Evolutionary conservation across 2,888 invertebrate species (phyloP), one percentile per base, ranked within the genome.

Genomic region (Charanyca ferruginea): DNA sequence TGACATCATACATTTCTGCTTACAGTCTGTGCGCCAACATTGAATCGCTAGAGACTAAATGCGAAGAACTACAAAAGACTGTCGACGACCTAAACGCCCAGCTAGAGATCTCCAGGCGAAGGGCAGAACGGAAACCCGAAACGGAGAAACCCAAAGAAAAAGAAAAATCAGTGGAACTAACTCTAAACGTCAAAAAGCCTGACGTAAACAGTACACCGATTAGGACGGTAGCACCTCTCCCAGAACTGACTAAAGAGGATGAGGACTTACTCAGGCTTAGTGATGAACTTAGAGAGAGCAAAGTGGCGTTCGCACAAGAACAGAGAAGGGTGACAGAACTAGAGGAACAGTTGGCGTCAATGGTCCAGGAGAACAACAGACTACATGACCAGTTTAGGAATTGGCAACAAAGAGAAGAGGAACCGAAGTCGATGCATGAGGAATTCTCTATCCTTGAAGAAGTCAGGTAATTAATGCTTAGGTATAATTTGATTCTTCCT

Each of bases 361-460:
- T 97, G 86, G 93, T 97, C 23, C 96, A 97, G 87, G 97, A 98
- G 84, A 97, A 97, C 86, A 96, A 96, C 73, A 95, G 96, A 78
- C 91, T 98, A 80, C 97, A 97, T 82, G 97, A 97, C 63, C 97
- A 97, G 84, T 89, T 98, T 73, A 95, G 96, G 78, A 96, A 96
- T 79, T 96, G 96, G 93, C 96, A 96, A 74, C 96, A 96, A 79
- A 91, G 95, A 86, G 97, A 97, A 58, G 97, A 97, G 80, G 97
- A 98, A 86, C 97, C 98, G 89, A 98, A 97, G 89, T 97, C 97
- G 60, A 96, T 98, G 92, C 98, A 98, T 81, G 98, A 98, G 85
- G 98, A 98, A 90, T 96, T 98, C 84, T 97, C 97, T 61, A 97
- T 98, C 77, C 96, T 98, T 81, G 98, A 98, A 89, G 98, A 98